Percentiles rank a stretch among this genome's conserved stretches.
phyloP scores from a whole-genome alignment of 2,113 vertebrate species.

The Dolichallabes microphthalmus region DNA sequence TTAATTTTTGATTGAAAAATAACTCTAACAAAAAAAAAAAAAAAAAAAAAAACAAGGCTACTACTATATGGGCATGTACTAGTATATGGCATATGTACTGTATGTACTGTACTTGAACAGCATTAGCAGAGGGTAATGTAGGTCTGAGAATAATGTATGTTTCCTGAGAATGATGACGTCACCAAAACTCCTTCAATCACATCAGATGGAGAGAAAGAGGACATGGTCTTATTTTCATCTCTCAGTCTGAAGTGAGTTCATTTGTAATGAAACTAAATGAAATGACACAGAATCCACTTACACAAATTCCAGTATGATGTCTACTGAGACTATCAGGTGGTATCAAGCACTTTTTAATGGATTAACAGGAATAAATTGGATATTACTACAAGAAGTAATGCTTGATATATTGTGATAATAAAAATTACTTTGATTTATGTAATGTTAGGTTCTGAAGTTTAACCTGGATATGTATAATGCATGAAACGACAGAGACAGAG shows the following conservation, averaged over 20 bases:
- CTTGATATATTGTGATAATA: constrained; percentile 71
- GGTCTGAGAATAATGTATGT: too few species aligned
- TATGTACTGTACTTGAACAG: too few species aligned
- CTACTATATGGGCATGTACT: too few species aligned
- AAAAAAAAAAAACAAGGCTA: background rate
- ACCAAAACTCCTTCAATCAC: constrained; percentile 6
- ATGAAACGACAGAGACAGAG: background rate
- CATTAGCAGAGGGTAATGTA: too few species aligned
- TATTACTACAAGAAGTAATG: constrained; percentile 70
- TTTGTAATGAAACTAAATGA: constrained; percentile 64
- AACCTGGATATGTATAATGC: constrained; percentile 44
- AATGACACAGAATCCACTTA: constrained; percentile 61
- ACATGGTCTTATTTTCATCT: constrained; percentile 30
- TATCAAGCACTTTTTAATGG: constrained; percentile 68
- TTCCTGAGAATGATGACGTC: background rate
- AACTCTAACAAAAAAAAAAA: background rate
- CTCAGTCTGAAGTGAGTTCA: constrained; percentile 26
- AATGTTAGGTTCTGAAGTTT: constrained; percentile 52
- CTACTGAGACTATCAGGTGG: constrained; percentile 67
- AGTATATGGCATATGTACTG: too few species aligned
- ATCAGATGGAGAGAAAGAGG: constrained; percentile 56
- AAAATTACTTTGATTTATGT: constrained; percentile 68
- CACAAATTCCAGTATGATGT: constrained; percentile 63
- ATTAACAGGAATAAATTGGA: constrained; percentile 73
- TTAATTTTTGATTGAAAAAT: background rate